Percentiles rank a stretch among this genome's conserved stretches.
These are phyloP conservation scores for Blastomussa wellsi DNA, from an alignment of 92 coral and sea anemone species.

Conservation along the genomic window DNA sequence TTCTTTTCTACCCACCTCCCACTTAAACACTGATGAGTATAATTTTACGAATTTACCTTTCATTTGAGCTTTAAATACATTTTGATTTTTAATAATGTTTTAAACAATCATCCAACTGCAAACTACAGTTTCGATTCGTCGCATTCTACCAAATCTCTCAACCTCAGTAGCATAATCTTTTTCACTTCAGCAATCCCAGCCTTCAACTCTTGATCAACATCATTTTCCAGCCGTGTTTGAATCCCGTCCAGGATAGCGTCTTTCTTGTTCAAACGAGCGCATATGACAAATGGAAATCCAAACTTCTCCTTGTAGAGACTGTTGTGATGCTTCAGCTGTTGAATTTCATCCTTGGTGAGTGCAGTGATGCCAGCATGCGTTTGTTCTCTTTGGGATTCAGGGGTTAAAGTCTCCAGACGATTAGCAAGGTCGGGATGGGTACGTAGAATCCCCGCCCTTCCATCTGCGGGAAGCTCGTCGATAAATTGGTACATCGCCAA, in stretches of 20 bases:
- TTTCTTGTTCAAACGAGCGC: slow-evolving; percentile 77
- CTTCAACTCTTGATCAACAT: slow-evolving; percentile 51
- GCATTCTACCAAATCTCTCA: slow-evolving; percentile 69
- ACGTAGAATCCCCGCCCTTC: slow-evolving; percentile 68
- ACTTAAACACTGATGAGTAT: too few relatives aligned
- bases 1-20: too few relatives aligned
- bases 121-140: slow-evolving; percentile 58
- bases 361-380: slow-evolving; percentile 66
- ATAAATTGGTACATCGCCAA: slow-evolving; percentile 57
- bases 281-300: slow-evolving; percentile 82
- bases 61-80: too few relatives aligned
- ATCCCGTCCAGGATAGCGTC: slow-evolving; percentile 61
- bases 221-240: slow-evolving; percentile 59
- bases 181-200: slow-evolving; percentile 75
- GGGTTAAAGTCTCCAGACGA: slow-evolving; percentile 60
- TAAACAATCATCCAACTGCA: background rate
- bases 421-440: slow-evolving; percentile 76
- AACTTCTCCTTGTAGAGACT: slow-evolving; percentile 62
- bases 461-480: slow-evolving; percentile 59
- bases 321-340: slow-evolving; percentile 54
- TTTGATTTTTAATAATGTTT: too few relatives aligned
- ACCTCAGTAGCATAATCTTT: slow-evolving; percentile 72
- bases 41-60: too few relatives aligned
- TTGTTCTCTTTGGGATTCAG: slow-evolving; percentile 80
- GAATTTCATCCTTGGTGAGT: slow-evolving; percentile 52